Percentiles rank a stretch among this genome's conserved stretches.
Evolutionary conservation across 1,140 invertebrate species (phyloP).

Genomic region (Meloidogyne exigua): DNA sequence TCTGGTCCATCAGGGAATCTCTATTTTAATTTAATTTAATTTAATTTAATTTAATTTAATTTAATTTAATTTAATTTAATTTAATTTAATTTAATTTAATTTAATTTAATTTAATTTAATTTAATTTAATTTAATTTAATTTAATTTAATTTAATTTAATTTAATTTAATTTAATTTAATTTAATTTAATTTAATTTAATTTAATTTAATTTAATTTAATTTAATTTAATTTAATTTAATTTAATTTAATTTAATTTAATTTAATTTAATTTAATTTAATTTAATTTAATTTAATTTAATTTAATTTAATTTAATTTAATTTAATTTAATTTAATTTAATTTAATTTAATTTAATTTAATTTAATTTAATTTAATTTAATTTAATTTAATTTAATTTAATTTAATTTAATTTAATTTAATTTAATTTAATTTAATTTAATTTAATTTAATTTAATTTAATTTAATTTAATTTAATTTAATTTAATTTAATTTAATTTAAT

Average conservation of each 20-base stretch:
- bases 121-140: not conserved
- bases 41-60: not conserved
- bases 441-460: not conserved
- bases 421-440: not conserved
- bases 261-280: not conserved
- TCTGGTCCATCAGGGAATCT: conserved; percentile 40
- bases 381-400: not conserved
- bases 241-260: not conserved
- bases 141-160: not conserved
- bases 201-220: not conserved
- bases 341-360: not conserved
- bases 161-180: not conserved
- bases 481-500: not conserved
- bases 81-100: not conserved
- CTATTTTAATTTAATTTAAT: not conserved
- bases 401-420: not conserved
- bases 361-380: not conserved
- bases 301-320: not conserved
- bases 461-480: not conserved
- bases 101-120: not conserved
- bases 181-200: not conserved
- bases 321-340: not conserved
- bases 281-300: not conserved
- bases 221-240: not conserved
- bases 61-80: not conserved